phyloP scores from a whole-genome alignment of 2,888 invertebrate genomes.

The Parascotia fuliginaria region DNA sequence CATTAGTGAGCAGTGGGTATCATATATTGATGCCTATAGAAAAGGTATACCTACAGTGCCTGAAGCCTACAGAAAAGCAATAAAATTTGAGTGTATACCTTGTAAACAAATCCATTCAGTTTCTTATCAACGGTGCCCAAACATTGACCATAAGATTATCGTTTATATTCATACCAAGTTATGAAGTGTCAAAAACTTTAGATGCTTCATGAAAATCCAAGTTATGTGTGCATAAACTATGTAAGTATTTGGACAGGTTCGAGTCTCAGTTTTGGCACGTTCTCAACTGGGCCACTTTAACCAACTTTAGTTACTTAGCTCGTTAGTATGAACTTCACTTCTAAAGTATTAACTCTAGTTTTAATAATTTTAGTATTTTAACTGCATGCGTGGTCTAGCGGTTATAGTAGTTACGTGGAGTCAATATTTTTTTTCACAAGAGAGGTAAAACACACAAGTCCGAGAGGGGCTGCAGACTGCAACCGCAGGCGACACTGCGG shows the following conservation, averaged over 20 bases:
- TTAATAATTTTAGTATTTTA: conserved; percentile 1
- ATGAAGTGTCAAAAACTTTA: conserved; percentile 30
- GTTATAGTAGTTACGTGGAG: background rate
- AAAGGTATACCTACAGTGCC: too few species aligned
- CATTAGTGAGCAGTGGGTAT: too few species aligned
- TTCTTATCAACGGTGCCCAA: background rate
- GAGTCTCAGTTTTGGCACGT: conserved; percentile 40
- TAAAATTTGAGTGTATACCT: too few species aligned
- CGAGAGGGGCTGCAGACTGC: too few species aligned
- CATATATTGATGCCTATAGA: too few species aligned
- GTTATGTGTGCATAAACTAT: too few species aligned
- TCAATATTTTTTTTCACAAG: too few species aligned
- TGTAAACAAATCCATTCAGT: background rate
- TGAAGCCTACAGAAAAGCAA: too few species aligned
- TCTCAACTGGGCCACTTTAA: conserved; percentile 34
- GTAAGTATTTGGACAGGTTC: conserved; percentile 34
- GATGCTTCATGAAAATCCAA: too few species aligned
- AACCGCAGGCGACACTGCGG: too few species aligned
- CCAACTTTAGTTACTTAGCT: conserved; percentile 52
- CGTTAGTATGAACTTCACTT: conserved; percentile 55
- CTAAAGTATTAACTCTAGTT: conserved; percentile 8
- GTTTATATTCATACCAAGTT: conserved; percentile 1
- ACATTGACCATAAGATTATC: background rate
- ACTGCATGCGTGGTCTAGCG: too few species aligned
- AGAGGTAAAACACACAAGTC: too few species aligned